Conservation (phyloP, 2,888 invertebrate species). For the Drosophila prolongata region DNA sequence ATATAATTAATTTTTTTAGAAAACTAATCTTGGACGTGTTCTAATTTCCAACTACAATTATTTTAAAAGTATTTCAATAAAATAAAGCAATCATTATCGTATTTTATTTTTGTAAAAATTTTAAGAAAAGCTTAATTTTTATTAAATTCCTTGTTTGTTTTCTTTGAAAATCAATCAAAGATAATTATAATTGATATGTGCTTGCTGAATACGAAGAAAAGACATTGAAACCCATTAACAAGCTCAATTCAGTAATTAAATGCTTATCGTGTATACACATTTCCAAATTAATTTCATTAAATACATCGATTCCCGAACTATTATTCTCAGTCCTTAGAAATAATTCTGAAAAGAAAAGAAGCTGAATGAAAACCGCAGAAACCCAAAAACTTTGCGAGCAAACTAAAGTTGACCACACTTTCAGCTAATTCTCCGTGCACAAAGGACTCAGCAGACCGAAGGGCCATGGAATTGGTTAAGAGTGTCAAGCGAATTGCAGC, state of each 20-base stretch:
- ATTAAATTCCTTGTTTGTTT: no score
- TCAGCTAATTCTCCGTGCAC: conserved; percentile 53
- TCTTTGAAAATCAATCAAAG: background rate
- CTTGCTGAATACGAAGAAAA: background rate
- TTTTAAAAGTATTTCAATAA: no score
- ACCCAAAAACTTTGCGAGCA: conserved; percentile 17
- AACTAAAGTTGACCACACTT: conserved; percentile 54
- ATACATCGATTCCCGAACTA: conserved; percentile 14
- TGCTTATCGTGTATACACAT: conserved; percentile 2
- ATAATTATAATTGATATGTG: background rate
- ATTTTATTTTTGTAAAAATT: no score
- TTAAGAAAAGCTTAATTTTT: no score
- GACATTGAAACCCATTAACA: background rate
- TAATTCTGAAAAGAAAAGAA: conserved; percentile 10
- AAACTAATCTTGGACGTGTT: no score
- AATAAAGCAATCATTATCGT: no score
- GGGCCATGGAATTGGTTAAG: conserved; percentile 26
- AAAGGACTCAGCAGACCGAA: conserved; percentile 12
- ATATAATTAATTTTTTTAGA: no score
- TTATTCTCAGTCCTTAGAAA: conserved; percentile 16
- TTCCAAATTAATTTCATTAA: conserved; percentile 30
- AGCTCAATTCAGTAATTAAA: background rate
- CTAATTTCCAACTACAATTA: no score
- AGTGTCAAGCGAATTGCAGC: conserved; percentile 70
- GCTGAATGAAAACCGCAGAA: conserved; percentile 30